These are phyloP conservation scores for Aromia moschata DNA, from an alignment of 2,888 invertebrate species.

Conservation along the genomic window DNA sequence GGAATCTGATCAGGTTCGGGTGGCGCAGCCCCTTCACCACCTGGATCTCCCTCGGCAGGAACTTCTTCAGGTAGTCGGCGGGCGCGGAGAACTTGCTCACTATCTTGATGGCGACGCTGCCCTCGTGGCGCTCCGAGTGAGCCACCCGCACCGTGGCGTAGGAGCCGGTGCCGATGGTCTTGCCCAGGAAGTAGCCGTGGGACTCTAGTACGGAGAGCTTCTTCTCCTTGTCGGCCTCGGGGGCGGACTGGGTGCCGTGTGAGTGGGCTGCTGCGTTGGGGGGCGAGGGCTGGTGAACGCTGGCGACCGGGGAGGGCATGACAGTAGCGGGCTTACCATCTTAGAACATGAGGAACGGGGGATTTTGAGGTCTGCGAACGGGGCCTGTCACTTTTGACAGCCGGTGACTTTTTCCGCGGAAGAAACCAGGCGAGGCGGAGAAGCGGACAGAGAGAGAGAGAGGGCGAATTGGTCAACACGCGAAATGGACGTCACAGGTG, in stretches of 20 bases:
- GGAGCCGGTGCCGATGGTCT: conserved; percentile 82
- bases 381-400: too few relatives aligned
- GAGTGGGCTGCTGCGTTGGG: conserved; percentile 39
- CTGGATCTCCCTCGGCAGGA: conserved; percentile 83
- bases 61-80: conserved; percentile 81
- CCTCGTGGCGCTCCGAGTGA: conserved; percentile 75
- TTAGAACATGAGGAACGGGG: conserved; percentile 31
- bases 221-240: conserved; percentile 47
- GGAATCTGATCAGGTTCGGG: conserved; percentile 80
- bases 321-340: conserved; percentile 16
- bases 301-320: conserved; percentile 58
- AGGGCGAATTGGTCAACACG: neutral
- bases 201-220: conserved; percentile 76
- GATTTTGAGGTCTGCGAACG: conserved; percentile 30
- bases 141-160: conserved; percentile 86
- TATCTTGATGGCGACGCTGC: conserved; percentile 83
- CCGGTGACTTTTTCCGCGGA: too few relatives aligned
- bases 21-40: conserved; percentile 84
- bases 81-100: conserved; percentile 85
- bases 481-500: too few relatives aligned
- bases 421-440: too few relatives aligned
- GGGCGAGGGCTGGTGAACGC: conserved; percentile 51
- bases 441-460: too few relatives aligned
- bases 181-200: conserved; percentile 79
- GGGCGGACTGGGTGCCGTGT: conserved; percentile 45